phyloP scores from a whole-genome alignment of 2,113 vertebrate species.

The Hydrochoerus hydrochaeris region DNA sequence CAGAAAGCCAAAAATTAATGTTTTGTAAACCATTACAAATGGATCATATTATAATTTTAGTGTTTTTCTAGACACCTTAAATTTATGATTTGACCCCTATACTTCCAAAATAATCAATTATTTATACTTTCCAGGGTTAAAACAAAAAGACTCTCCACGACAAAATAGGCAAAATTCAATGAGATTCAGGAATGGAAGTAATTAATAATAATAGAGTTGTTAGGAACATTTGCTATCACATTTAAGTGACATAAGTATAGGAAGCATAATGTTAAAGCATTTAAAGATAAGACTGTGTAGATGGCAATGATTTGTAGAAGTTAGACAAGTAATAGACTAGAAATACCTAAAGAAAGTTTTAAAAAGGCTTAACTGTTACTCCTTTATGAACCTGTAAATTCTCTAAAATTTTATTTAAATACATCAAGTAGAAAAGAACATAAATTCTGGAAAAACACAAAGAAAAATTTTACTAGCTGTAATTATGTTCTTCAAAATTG shows the following conservation, averaged over 20 bases:
- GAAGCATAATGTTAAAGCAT: background rate
- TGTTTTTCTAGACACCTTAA: background rate
- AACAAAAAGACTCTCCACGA: background rate
- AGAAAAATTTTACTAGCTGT: background rate
- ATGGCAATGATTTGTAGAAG: background rate
- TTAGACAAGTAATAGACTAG: background rate
- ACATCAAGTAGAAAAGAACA: background rate
- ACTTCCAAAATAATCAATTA: background rate
- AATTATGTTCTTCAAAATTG: background rate
- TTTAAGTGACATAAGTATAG: background rate
- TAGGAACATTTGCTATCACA: background rate
- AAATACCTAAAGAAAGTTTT: background rate
- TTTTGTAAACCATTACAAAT: background rate
- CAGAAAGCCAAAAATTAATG: background rate
- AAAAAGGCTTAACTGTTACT: background rate
- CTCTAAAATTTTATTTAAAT: slow-evolving; percentile 19
- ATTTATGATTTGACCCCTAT: background rate
- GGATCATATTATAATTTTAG: background rate
- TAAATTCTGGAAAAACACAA: background rate
- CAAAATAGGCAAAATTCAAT: background rate
- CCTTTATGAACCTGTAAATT: background rate
- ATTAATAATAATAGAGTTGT: background rate
- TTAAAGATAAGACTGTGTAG: background rate
- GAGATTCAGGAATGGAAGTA: background rate
- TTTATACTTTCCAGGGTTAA: background rate